Evolutionary conservation across 2,888 invertebrate species (phyloP).

Genomic region (Hyppa rectilinea): DNA sequence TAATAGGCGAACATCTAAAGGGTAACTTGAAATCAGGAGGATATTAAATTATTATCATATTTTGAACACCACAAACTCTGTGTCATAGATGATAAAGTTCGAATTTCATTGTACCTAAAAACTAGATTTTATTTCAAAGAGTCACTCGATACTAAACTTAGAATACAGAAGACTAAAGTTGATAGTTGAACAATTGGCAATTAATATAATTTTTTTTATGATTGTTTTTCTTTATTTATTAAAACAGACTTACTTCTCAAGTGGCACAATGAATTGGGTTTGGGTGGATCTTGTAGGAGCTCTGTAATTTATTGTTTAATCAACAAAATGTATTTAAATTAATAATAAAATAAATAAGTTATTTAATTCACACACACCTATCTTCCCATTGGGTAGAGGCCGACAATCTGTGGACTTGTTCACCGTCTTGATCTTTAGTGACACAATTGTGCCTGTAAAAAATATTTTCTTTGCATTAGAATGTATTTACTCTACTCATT

Average conservation of each 20-base stretch:
- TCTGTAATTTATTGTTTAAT: slow-evolving; percentile 17
- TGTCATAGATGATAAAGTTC: not conserved
- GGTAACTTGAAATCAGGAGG: not conserved
- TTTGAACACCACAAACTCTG: not conserved
- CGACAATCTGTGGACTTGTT: slow-evolving; percentile 66
- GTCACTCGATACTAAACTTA: not conserved
- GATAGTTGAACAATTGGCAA: not conserved
- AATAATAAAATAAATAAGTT: not conserved
- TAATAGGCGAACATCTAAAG: too few species aligned
- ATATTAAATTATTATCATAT: not conserved
- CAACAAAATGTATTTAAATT: not conserved
- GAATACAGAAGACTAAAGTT: not conserved
- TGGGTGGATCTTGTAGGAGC: not conserved
- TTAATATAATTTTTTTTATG: not conserved
- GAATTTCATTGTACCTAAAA: not conserved
- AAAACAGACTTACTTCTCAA: slow-evolving; percentile 24
- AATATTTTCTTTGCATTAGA: slow-evolving; percentile 2
- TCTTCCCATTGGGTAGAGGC: slow-evolving; percentile 69
- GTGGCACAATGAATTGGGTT: not conserved
- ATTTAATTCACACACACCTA: slow-evolving; percentile 60
- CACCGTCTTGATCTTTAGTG: slow-evolving; percentile 65
- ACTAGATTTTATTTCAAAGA: not conserved
- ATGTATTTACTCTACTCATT: not conserved
- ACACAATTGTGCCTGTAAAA: slow-evolving; percentile 38
- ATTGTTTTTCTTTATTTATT: not conserved